Conservation (phyloP, 1,140 invertebrate species). For the Aphaenogaster rudis region DNA sequence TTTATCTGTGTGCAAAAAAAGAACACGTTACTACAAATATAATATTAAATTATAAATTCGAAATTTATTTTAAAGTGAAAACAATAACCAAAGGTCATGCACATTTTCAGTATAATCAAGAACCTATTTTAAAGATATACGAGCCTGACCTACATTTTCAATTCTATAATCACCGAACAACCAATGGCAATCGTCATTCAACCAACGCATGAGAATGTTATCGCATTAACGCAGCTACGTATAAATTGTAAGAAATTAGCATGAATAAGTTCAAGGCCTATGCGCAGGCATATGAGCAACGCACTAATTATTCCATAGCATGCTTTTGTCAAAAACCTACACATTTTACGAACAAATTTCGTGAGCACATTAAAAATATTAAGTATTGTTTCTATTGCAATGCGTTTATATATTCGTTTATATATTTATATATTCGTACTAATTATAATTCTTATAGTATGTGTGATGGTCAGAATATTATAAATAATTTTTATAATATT, state of each 20-base stretch:
- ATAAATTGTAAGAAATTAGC: constrained; percentile 82
- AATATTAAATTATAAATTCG: not conserved
- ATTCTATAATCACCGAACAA: constrained; percentile 67
- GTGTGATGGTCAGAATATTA: not conserved
- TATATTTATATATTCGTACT: not conserved
- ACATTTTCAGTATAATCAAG: constrained; percentile 36
- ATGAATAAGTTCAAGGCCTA: constrained; percentile 83
- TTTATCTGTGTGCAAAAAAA: not conserved
- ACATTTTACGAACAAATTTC: constrained; percentile 58
- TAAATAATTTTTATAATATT: constrained; percentile 3
- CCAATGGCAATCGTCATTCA: constrained; percentile 78
- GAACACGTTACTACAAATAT: not conserved
- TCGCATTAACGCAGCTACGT: constrained; percentile 73
- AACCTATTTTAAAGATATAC: constrained; percentile 44
- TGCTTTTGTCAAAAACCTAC: constrained; percentile 61
- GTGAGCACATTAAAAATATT: constrained; percentile 15
- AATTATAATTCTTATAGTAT: not conserved
- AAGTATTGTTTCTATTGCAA: not conserved
- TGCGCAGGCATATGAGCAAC: constrained; percentile 78
- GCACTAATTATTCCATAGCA: constrained; percentile 71
- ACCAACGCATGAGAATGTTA: constrained; percentile 76
- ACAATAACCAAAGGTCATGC: not conserved
- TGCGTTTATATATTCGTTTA: too few relatives aligned
- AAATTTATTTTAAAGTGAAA: constrained; percentile 12
- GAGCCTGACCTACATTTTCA: constrained; percentile 60